Conservation (phyloP, 2,888 invertebrate species). For the Plebejus anna region DNA sequence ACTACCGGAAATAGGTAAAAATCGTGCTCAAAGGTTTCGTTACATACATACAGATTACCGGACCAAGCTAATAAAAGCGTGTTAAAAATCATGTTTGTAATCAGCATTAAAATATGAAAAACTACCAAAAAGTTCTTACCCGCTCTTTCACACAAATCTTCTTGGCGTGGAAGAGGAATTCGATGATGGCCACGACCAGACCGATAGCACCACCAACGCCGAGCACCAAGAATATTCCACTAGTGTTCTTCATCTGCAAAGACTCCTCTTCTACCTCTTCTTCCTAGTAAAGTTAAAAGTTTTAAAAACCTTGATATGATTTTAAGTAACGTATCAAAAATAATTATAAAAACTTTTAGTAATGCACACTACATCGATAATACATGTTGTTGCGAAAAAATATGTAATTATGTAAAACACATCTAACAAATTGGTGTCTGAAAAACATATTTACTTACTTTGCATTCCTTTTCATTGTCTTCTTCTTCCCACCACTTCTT, state of each 20-base stretch:
- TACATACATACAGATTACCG: too few relatives aligned
- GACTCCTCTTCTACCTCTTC: constrained; percentile 62
- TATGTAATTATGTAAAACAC: neutral
- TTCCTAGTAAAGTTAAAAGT: constrained; percentile 41
- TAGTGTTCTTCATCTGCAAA: constrained; percentile 91
- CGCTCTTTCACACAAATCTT: constrained; percentile 88
- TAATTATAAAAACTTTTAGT: too few relatives aligned
- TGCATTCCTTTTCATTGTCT: constrained; percentile 68
- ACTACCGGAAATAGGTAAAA: too few relatives aligned
- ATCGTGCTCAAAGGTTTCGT: too few relatives aligned
- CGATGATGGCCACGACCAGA: constrained; percentile 86
- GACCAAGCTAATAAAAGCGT: too few relatives aligned
- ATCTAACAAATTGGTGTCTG: neutral
- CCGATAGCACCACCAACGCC: constrained; percentile 86
- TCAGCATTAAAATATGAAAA: too few relatives aligned
- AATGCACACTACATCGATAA: too few relatives aligned
- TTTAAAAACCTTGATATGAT: neutral
- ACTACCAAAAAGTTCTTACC: constrained; percentile 60
- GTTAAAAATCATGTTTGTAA: too few relatives aligned
- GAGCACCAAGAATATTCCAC: constrained; percentile 94
- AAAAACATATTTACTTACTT: constrained; percentile 41
- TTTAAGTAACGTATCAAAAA: neutral
- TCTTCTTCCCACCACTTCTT: constrained; percentile 93
- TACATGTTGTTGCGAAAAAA: too few relatives aligned
- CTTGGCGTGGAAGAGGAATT: constrained; percentile 92